Conservation (phyloP, 2,888 invertebrate species). For the Pteria penguin region DNA sequence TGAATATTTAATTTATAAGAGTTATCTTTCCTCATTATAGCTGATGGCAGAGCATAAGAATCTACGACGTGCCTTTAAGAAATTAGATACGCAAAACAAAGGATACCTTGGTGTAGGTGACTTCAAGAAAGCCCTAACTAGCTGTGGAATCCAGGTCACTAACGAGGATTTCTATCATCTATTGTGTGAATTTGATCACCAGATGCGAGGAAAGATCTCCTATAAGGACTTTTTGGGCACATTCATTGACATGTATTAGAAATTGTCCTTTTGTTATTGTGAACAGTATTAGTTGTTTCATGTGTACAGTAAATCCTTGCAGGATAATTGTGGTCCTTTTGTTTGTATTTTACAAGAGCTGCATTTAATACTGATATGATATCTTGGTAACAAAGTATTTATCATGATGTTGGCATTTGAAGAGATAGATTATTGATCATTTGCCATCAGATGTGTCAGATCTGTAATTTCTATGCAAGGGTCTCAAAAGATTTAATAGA, state of each 20-base stretch:
- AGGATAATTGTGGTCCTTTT: too few species aligned
- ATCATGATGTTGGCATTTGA: too few species aligned
- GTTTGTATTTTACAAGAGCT: too few species aligned
- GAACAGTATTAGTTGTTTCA: too few species aligned
- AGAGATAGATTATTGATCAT: too few species aligned
- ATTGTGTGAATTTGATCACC: constrained; percentile 68
- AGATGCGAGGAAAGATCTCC: constrained; percentile 68
- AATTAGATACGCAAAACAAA: constrained; percentile 59
- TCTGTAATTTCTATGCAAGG: too few species aligned
- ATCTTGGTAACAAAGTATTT: too few species aligned
- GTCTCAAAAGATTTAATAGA: too few species aligned
- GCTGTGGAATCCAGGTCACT: constrained; percentile 56
- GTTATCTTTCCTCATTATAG: constrained; percentile 63
- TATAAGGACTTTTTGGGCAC: constrained; percentile 67
- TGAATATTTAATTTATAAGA: neutral
- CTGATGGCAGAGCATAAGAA: constrained; percentile 65
- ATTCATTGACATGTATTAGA: constrained; percentile 21
- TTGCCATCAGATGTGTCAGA: too few species aligned
- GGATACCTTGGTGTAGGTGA: constrained; percentile 63
- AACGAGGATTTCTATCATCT: constrained; percentile 72
- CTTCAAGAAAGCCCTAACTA: constrained; percentile 60
- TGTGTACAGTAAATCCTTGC: too few species aligned
- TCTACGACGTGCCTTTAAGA: constrained; percentile 67
- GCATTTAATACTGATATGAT: too few species aligned
- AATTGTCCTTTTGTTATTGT: too few species aligned